Conservation (phyloP, 2,888 invertebrate genomes). For the Megastigmus dorsalis region DNA sequence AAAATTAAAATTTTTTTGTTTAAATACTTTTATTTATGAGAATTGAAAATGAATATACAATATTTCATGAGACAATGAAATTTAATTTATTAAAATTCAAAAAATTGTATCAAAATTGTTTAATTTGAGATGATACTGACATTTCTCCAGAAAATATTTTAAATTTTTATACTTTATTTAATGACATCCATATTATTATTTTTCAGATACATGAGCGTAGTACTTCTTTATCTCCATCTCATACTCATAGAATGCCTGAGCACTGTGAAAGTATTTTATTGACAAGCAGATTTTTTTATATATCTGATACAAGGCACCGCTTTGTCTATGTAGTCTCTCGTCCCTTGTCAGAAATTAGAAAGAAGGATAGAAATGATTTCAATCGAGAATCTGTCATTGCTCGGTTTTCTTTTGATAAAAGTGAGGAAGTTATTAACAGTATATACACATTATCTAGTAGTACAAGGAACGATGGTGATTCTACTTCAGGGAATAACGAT, state of each 20-base stretch:
- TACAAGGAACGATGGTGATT: slow-evolving; percentile 58
- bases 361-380: slow-evolving; percentile 76
- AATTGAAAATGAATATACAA: background rate
- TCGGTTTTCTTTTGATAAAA: slow-evolving; percentile 76
- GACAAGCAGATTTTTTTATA: slow-evolving; percentile 82
- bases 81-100: background rate
- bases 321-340: slow-evolving; percentile 77
- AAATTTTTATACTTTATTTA: slow-evolving; percentile 16
- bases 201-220: slow-evolving; percentile 81
- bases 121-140: too few relatives aligned
- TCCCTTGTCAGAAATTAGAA: slow-evolving; percentile 77
- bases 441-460: slow-evolving; percentile 76
- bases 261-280: slow-evolving; percentile 79
- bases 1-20: too few relatives aligned
- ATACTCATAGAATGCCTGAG: slow-evolving; percentile 82
- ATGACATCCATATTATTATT: slow-evolving; percentile 27
- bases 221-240: slow-evolving; percentile 80
- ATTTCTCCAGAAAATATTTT: background rate
- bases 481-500: slow-evolving; percentile 29
- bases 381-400: slow-evolving; percentile 78
- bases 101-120: too few relatives aligned
- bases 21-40: background rate
- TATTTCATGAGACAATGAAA: background rate
- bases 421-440: slow-evolving; percentile 76
- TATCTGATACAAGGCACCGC: slow-evolving; percentile 76